Percentiles rank a stretch among this genome's conserved stretches.
These are phyloP conservation scores for Myzus persicae DNA, from an alignment of 1,140 invertebrate genomes.

Conservation along the genomic window DNA sequence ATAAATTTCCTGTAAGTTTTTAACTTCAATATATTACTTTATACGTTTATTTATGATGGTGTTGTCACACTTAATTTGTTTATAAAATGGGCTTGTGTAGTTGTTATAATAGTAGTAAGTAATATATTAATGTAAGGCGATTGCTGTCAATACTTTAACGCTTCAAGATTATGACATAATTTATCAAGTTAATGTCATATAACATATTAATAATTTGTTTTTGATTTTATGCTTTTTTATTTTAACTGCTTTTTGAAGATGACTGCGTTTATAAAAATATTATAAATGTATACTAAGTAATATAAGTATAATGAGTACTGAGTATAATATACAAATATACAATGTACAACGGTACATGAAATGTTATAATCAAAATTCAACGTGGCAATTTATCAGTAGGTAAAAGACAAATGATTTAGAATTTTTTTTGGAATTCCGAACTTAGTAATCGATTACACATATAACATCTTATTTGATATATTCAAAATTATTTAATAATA, in stretches of 20 bases:
- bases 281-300: conserved; percentile 8
- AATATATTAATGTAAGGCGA: not conserved
- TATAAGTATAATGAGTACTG: not conserved
- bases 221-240: not conserved
- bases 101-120: not conserved
- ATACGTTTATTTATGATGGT: not conserved
- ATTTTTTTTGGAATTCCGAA: not conserved
- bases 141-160: not conserved
- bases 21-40: not conserved
- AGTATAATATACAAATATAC: not conserved
- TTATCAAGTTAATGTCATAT: not conserved
- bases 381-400: not conserved
- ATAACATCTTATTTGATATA: not conserved
- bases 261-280: not conserved
- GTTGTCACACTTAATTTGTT: not conserved
- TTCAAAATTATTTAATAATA: not conserved
- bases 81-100: not conserved
- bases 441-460: not conserved
- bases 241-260: not conserved
- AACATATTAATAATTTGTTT: not conserved
- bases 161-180: not conserved
- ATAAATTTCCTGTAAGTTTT: not conserved
- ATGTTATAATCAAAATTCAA: too few relatives aligned
- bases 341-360: not conserved
- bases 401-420: not conserved